phyloP scores from a whole-genome alignment of 2,888 invertebrate genomes.

The Pyrocoelia pectoralis region DNA sequence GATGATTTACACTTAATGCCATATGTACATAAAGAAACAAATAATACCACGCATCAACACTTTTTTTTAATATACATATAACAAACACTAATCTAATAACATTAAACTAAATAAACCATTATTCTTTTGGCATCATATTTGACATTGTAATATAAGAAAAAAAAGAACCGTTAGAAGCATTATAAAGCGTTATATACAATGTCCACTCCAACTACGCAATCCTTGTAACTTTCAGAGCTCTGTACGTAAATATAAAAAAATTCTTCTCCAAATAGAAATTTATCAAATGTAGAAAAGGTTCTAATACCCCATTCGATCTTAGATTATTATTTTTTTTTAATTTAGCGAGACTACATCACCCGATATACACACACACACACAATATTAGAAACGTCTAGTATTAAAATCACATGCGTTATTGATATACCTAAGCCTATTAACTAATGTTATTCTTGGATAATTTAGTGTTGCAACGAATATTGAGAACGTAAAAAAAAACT shows the following conservation, averaged over 20 bases:
- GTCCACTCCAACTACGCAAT: not conserved
- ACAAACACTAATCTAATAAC: not conserved
- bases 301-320: not conserved
- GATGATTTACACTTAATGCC: conserved; percentile 25
- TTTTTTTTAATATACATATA: conserved; percentile 1
- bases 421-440: conserved; percentile 23
- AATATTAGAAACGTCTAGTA: conserved; percentile 20
- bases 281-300: conserved; percentile 35
- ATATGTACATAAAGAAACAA: conserved; percentile 21
- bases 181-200: not conserved
- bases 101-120: conserved; percentile 3
- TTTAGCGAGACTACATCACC: not conserved
- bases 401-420: conserved; percentile 31
- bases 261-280: conserved; percentile 23
- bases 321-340: not conserved
- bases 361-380: conserved; percentile 4
- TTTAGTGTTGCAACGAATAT: conserved; percentile 31
- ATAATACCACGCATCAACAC: conserved; percentile 16
- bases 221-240: not conserved
- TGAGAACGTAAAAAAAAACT: not conserved
- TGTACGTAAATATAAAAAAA: not conserved
- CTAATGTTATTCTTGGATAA: conserved; percentile 9
- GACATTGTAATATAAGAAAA: not conserved
- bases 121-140: conserved; percentile 16
- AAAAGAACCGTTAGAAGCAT: not conserved